Conservation (phyloP, 2,888 invertebrate genomes). For the Osedax fenrisi region DNA sequence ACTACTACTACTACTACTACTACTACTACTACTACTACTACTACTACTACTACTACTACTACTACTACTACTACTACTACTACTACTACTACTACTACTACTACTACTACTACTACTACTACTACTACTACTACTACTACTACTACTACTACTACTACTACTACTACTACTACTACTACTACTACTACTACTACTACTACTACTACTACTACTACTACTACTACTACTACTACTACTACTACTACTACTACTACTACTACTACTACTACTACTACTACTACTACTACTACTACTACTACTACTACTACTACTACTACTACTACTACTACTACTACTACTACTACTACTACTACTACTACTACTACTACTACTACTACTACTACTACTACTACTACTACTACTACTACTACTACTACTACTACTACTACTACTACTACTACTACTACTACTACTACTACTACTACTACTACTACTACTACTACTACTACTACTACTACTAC, state of each 20-base stretch:
- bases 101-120: conserved; percentile 13
- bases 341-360: not conserved
- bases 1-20: not conserved
- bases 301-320: conserved; percentile 3
- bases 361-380: not conserved
- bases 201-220: conserved; percentile 3
- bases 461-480: conserved; percentile 14
- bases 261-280: not conserved
- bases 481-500: conserved; percentile 9
- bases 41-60: conserved; percentile 10
- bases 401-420: not conserved
- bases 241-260: conserved; percentile 11
- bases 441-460: conserved; percentile 5
- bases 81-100: not conserved
- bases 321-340: not conserved
- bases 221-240: conserved; percentile 5
- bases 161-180: conserved; percentile 12
- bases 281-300: conserved; percentile 3
- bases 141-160: conserved; percentile 13
- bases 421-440: conserved; percentile 3
- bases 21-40: conserved; percentile 8
- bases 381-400: conserved; percentile 9
- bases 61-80: conserved; percentile 9
- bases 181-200: conserved; percentile 2
- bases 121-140: conserved; percentile 19